Evolutionary conservation across 1,140 invertebrate species (phyloP).

Genomic region (Drosophila melanogaster): Release_6_plus_ISO1_MT NT_033779.5:1379501-1380000

Average conservation of each 20-base stretch:
- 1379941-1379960: too few relatives aligned
- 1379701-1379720: constrained; percentile 73
- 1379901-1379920: not conserved
- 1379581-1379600: constrained; percentile 78
- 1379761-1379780: constrained; percentile 12
- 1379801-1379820: not conserved
- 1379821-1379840: constrained; percentile 37
- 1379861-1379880: constrained; percentile 2
- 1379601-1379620: constrained; percentile 81
- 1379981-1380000: not conserved
- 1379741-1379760: constrained; percentile 55
- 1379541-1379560: constrained; percentile 27
- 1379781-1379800: too few relatives aligned
- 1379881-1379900: not conserved
- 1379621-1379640: constrained; percentile 67
- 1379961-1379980: too few relatives aligned
- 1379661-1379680: constrained; percentile 15
- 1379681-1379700: constrained; percentile 65
- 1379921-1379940: too few relatives aligned
- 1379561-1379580: constrained; percentile 67
- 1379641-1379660: not conserved
- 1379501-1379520: constrained; percentile 78
- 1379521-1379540: constrained; percentile 62
- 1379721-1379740: constrained; percentile 79
- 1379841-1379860: constrained; percentile 68